Evolutionary conservation across 2,888 invertebrate species (phyloP).

Genomic region (Andrena praecox): DNA sequence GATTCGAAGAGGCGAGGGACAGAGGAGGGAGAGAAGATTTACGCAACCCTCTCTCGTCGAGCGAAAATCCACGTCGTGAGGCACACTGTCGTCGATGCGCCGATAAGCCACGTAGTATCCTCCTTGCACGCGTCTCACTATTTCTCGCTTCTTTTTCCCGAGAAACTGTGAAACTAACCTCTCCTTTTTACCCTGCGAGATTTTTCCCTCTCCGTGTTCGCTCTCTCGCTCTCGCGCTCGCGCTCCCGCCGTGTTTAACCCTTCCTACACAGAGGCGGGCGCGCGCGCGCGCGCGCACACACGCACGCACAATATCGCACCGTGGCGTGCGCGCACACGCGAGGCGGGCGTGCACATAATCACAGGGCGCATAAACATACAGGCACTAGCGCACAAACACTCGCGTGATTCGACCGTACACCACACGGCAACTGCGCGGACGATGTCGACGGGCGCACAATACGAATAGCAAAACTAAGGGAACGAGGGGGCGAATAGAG

Average conservation of each 20-base stretch:
- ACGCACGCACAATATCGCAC: constrained; percentile 32
- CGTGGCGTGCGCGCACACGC: constrained; percentile 36
- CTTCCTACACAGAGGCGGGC: constrained; percentile 60
- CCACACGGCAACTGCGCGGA: constrained; percentile 43
- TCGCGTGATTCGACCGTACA: constrained; percentile 56
- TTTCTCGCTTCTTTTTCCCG: constrained; percentile 45
- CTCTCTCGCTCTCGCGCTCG: constrained; percentile 24
- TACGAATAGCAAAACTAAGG: constrained; percentile 44
- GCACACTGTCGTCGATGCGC: constrained; percentile 73
- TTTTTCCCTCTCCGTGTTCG: constrained; percentile 18
- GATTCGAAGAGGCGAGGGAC: constrained; percentile 48
- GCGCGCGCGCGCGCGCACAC: constrained; percentile 8
- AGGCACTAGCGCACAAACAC: constrained; percentile 45
- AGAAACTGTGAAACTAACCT: constrained; percentile 73
- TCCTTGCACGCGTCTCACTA: constrained; percentile 52
- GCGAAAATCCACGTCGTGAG: constrained; percentile 76
- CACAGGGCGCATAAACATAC: constrained; percentile 46
- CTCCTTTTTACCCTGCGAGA: constrained; percentile 58
- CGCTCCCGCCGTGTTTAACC: constrained; percentile 64
- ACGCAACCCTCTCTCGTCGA: constrained; percentile 82
- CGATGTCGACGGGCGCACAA: constrained; percentile 28
- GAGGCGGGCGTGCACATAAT: constrained; percentile 26
- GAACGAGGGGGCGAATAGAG: constrained; percentile 47
- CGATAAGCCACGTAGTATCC: constrained; percentile 75
- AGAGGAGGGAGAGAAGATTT: constrained; percentile 73